Evolutionary conservation across 1,140 invertebrate genomes (phyloP).

Genomic region (Lucilia cuprina): DNA sequence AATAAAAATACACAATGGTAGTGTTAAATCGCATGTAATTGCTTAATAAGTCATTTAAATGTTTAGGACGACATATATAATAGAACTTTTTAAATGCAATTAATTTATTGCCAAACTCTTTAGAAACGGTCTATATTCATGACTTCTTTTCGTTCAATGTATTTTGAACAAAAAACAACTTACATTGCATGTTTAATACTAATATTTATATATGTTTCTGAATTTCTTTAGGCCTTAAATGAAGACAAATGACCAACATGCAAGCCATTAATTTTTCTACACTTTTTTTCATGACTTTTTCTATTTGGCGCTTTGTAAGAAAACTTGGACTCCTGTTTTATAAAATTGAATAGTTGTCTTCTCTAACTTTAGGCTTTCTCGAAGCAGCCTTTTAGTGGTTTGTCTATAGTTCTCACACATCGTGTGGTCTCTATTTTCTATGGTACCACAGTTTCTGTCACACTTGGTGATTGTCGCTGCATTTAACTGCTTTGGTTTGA

Average conservation of each 20-base stretch:
- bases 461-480: conserved; percentile 33
- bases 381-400: not conserved
- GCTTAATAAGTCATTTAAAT: conserved; percentile 39
- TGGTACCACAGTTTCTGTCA: not conserved
- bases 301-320: not conserved
- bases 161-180: no score
- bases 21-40: conserved; percentile 38
- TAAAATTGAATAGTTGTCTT: no score
- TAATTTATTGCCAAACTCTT: conserved; percentile 14
- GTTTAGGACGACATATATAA: not conserved
- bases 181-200: not conserved
- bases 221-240: conserved; percentile 42
- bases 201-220: not conserved
- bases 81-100: conserved; percentile 24
- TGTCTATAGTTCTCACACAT: not conserved
- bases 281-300: conserved; percentile 13
- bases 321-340: not conserved
- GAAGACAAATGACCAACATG: conserved; percentile 59
- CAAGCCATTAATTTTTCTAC: conserved; percentile 59
- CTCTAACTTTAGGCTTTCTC: not conserved
- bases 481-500: conserved; percentile 23
- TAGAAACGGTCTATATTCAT: conserved; percentile 3
- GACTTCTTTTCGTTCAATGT: not conserved
- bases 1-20: not conserved
- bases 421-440: not conserved